Conservation (phyloP, 2,888 invertebrate species). For the Epirrhoe alternata region DNA sequence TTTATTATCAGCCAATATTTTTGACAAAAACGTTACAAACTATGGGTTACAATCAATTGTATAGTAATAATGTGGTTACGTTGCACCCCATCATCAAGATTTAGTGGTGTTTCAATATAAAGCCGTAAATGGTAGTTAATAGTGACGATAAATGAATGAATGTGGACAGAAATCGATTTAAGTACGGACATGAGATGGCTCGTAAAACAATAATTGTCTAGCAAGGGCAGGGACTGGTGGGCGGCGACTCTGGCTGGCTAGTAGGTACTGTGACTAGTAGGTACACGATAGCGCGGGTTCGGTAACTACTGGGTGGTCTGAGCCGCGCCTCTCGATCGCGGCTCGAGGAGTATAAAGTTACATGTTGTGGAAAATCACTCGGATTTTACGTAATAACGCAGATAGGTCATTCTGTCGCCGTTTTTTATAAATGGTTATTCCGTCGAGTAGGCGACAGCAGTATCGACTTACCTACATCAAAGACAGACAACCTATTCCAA, state of each 20-base stretch:
- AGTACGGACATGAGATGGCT: slow-evolving; percentile 21
- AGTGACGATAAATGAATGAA: slow-evolving; percentile 17
- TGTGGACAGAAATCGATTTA: slow-evolving; percentile 26
- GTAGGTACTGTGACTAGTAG: background rate
- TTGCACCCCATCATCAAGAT: slow-evolving; percentile 13
- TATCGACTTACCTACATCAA: slow-evolving; percentile 6
- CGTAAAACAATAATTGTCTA: slow-evolving; percentile 26
- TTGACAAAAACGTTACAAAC: too few relatives aligned
- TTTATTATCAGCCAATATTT: too few relatives aligned
- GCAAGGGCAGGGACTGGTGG: slow-evolving; percentile 20
- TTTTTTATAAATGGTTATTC: background rate
- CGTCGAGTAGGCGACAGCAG: background rate
- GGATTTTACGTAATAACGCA: slow-evolving; percentile 1
- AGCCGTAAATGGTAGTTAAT: slow-evolving; percentile 19
- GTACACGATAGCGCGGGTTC: background rate
- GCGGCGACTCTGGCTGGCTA: background rate
- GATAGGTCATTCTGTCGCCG: background rate
- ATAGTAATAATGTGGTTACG: too few relatives aligned
- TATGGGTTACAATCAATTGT: too few relatives aligned
- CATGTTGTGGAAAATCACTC: slow-evolving; percentile 13
- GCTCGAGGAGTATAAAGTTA: slow-evolving; percentile 2
- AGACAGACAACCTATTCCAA: background rate
- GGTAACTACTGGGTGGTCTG: background rate
- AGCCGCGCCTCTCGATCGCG: background rate
- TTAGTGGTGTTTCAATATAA: slow-evolving; percentile 17